Evolutionary conservation across 2,888 invertebrate species (phyloP).

Genomic region (Philopedon plagiatum): DNA sequence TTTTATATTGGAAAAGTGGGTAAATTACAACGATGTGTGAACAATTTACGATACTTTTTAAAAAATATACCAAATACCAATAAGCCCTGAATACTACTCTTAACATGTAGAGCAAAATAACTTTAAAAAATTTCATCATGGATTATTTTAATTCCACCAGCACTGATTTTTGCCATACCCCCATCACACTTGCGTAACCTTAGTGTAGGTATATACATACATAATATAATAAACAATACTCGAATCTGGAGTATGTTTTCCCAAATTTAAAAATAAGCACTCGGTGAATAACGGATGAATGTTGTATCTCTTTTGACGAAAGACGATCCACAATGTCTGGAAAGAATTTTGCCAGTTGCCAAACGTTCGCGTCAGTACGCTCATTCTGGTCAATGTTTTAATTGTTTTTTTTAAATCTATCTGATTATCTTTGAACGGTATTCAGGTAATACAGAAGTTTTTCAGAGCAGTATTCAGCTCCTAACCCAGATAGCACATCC

Average conservation of each 20-base stretch:
- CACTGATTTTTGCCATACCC: constrained; percentile 11
- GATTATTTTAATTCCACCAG: no score
- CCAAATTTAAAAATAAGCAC: constrained; percentile 32
- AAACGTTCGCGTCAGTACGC: neutral
- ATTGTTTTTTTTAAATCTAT: neutral
- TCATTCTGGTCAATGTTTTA: constrained; percentile 17
- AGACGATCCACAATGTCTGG: constrained; percentile 30
- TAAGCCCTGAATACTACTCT: no score
- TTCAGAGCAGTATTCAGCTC: no score
- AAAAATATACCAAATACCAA: no score
- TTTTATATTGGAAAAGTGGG: no score
- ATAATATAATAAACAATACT: constrained; percentile 35
- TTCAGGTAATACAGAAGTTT: neutral
- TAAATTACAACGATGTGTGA: no score
- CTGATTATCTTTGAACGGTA: neutral
- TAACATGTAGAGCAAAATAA: no score
- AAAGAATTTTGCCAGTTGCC: constrained; percentile 24
- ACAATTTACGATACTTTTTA: no score
- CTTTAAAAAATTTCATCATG: no score
- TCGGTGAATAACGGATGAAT: constrained; percentile 15
- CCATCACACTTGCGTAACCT: constrained; percentile 10
- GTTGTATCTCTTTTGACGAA: constrained; percentile 30
- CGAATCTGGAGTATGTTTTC: constrained; percentile 34
- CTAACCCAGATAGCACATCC: no score
- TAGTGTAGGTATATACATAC: neutral